Evolutionary conservation across 2,888 invertebrate species (phyloP).

Genomic region (Cetonia aurata): DNA sequence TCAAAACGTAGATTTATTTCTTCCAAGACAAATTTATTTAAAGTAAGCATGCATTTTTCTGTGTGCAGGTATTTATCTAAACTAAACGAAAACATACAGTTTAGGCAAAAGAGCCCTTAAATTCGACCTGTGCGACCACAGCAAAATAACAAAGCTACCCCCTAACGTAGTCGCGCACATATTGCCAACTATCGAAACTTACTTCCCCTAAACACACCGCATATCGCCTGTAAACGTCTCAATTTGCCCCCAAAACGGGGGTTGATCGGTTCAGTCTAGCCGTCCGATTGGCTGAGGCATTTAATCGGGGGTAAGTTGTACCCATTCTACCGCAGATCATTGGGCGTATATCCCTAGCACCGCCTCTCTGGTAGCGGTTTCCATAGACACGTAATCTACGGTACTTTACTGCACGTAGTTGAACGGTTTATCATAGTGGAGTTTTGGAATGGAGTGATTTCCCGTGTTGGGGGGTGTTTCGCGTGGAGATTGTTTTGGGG

Average conservation of each 20-base stretch:
- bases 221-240: slow-evolving; percentile 24
- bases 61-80: too few species aligned
- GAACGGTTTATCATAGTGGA: slow-evolving; percentile 33
- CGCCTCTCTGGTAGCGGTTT: slow-evolving; percentile 16
- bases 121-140: too few species aligned
- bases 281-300: neutral
- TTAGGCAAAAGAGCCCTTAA: too few species aligned
- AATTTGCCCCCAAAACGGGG: slow-evolving; percentile 8
- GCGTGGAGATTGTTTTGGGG: too few species aligned
- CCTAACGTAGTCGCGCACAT: too few species aligned
- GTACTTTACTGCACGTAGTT: neutral
- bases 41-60: too few species aligned
- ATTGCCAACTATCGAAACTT: slow-evolving; percentile 11
- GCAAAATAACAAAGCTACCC: too few species aligned
- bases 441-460: neutral
- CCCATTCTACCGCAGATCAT: slow-evolving; percentile 4
- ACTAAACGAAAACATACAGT: too few species aligned
- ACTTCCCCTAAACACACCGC: slow-evolving; percentile 26
- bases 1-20: too few species aligned
- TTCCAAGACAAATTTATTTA: too few species aligned
- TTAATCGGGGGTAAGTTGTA: slow-evolving; percentile 14
- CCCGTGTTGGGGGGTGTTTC: too few species aligned
- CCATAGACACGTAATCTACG: slow-evolving; percentile 36
- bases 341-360: neutral
- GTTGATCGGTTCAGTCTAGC: neutral